These are phyloP conservation scores for Limnephilus lunatus DNA, from an alignment of 2,888 invertebrate species.

Conservation along the genomic window DNA sequence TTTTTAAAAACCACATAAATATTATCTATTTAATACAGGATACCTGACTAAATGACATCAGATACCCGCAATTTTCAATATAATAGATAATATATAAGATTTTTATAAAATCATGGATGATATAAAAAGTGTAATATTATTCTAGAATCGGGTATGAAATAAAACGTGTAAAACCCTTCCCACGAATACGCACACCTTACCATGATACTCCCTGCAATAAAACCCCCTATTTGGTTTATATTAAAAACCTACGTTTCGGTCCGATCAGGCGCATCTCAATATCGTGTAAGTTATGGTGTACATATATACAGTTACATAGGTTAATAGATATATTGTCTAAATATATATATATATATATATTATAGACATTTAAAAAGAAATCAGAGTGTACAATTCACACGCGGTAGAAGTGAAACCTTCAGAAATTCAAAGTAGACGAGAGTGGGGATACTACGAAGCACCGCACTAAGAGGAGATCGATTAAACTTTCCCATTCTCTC, in stretches of 20 bases:
- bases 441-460: too few species aligned
- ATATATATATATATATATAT: not conserved
- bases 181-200: constrained; percentile 10
- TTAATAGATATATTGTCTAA: not conserved
- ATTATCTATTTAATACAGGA: too few species aligned
- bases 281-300: not conserved
- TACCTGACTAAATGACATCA: too few species aligned
- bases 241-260: constrained; percentile 20
- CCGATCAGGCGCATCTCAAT: constrained; percentile 5
- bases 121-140: constrained; percentile 5
- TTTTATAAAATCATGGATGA: not conserved
- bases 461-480: too few species aligned
- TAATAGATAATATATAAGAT: not conserved
- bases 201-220: constrained; percentile 22
- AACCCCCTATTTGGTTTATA: constrained; percentile 16
- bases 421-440: too few species aligned
- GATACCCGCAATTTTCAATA: not conserved
- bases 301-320: not conserved
- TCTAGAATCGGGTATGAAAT: constrained; percentile 16
- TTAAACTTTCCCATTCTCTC: too few species aligned
- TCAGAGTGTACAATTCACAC: too few species aligned
- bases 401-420: too few species aligned
- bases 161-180: constrained; percentile 41
- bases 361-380: not conserved
- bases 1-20: too few species aligned